Evolutionary conservation across 2,888 invertebrate species (phyloP), one percentile per base, ranked within the genome.

Genomic region (Dasysyrphus tricinctus): DNA sequence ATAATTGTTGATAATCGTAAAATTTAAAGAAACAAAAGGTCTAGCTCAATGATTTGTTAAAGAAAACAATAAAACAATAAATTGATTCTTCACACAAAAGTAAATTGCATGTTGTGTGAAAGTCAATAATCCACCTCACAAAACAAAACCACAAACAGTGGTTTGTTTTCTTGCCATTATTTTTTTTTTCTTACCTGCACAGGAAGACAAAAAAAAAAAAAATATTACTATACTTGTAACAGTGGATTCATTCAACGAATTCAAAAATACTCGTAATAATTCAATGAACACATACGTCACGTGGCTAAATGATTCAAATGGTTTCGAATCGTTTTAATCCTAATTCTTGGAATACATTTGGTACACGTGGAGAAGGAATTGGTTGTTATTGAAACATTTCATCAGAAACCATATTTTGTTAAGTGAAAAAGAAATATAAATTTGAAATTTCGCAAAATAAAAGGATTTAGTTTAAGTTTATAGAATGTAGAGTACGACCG

Each of bases 31-130:
- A n/a, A n/a, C n/a, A 56, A 56, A 56, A 32, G 56, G 29, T 54
- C 7, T 14, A 8, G 19, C n/a, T 5, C 3, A 24, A 16, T 34
- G 16, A 16, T 34, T 57, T 57, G 34, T 37, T 37, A 16, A 32
- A 16, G 16, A 16, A 56, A n/a, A 29, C 24, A 29, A n/a, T n/a
- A n/a, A 54, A 54, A 19, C 19, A 54, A 29, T 14, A 29, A 29
- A 29, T 54, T 54, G 2, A 2, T 54, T 54, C 5, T 57, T 11
- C 16, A 34, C 34, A 32, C 32, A 34, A 57, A 57, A 57, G 57
- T 57, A 37, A 57, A 57, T 57, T 34, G 57, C 34, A 11, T 54
- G 54, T 34, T 57, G 34, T 57, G 57, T 37, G 34, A 6, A 57
- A 56, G 16, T 16, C 57, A 57, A 57, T 9, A 57, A 37, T 57